Percentiles rank a stretch among this genome's conserved stretches.
These are phyloP conservation scores for Ceratoteleas bidentatus DNA, from an alignment of 1,140 invertebrate genomes.

Conservation along the genomic window DNA sequence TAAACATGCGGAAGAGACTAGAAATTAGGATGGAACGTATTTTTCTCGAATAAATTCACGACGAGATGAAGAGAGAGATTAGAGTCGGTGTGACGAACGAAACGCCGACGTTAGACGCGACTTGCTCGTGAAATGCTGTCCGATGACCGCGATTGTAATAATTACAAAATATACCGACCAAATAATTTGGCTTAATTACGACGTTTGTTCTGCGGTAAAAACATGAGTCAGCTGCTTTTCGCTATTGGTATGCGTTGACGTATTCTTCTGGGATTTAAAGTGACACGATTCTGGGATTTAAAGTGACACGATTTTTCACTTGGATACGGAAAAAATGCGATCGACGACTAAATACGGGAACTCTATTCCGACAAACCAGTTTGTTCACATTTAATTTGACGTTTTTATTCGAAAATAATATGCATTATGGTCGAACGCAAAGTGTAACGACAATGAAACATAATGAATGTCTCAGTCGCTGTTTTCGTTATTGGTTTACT, in stretches of 20 bases:
- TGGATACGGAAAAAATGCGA: slow-evolving; percentile 35
- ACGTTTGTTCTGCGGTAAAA: slow-evolving; percentile 47
- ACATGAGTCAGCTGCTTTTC: slow-evolving; percentile 58
- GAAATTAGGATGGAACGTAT: no score
- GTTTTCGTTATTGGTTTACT: no score
- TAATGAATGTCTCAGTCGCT: no score
- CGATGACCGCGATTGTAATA: slow-evolving; percentile 55
- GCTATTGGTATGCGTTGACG: slow-evolving; percentile 60
- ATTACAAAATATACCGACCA: slow-evolving; percentile 53
- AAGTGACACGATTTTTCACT: no score
- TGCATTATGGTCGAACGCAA: no score
- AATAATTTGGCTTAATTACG: slow-evolving; percentile 62
- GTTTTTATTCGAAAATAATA: background rate
- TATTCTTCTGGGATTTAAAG: slow-evolving; percentile 53
- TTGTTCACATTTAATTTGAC: background rate
- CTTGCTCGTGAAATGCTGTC: slow-evolving; percentile 40
- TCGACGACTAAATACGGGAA: slow-evolving; percentile 23
- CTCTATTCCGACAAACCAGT: slow-evolving; percentile 3
- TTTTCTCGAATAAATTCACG: no score
- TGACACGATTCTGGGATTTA: slow-evolving; percentile 46
- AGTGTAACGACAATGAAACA: no score
- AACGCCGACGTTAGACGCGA: no score
- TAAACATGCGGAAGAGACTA: no score
- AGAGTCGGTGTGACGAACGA: no score
- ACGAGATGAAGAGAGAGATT: no score